phyloP scores from a whole-genome alignment of 2,888 invertebrate species.

The Anagyrus pseudococci region DNA sequence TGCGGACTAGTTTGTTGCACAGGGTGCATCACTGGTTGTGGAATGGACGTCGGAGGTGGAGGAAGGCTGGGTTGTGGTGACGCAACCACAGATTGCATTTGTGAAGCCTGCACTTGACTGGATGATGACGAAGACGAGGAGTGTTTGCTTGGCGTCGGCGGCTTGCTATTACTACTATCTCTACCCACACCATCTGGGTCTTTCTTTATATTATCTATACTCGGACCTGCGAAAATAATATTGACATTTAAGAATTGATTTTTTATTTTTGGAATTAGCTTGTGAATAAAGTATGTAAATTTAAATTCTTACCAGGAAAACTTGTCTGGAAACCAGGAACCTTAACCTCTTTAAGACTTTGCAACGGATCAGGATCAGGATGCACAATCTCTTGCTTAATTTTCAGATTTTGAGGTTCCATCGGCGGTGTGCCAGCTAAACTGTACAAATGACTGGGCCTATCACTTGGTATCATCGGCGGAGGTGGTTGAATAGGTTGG shows the following conservation, averaged over 20 bases:
- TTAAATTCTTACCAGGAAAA: conserved; percentile 70
- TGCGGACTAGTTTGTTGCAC: conserved; percentile 76
- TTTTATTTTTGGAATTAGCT: not conserved
- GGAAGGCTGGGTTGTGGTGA: conserved; percentile 62
- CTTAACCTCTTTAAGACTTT: conserved; percentile 81
- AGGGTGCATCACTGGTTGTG: conserved; percentile 77
- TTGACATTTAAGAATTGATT: not conserved
- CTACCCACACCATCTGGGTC: conserved; percentile 68
- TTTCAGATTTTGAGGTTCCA: conserved; percentile 76
- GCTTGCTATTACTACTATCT: conserved; percentile 52
- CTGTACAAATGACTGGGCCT: conserved; percentile 50
- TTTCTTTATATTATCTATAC: conserved; percentile 76
- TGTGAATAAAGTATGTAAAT: not conserved
- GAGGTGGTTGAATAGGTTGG: conserved; percentile 54
- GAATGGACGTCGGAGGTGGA: conserved; percentile 70
- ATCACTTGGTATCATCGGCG: conserved; percentile 48
- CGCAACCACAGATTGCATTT: conserved; percentile 55
- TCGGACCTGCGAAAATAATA: conserved; percentile 65
- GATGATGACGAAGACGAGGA: conserved; percentile 46
- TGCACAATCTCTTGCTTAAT: conserved; percentile 73
- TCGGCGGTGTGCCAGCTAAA: conserved; percentile 55
- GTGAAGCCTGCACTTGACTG: conserved; percentile 46
- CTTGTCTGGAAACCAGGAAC: conserved; percentile 75
- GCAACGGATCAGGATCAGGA: conserved; percentile 72
- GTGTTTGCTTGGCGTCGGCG: conserved; percentile 57